Evolutionary conservation across 2,113 vertebrate genomes (phyloP).

Genomic region (Bubo blakistoni): DNA sequence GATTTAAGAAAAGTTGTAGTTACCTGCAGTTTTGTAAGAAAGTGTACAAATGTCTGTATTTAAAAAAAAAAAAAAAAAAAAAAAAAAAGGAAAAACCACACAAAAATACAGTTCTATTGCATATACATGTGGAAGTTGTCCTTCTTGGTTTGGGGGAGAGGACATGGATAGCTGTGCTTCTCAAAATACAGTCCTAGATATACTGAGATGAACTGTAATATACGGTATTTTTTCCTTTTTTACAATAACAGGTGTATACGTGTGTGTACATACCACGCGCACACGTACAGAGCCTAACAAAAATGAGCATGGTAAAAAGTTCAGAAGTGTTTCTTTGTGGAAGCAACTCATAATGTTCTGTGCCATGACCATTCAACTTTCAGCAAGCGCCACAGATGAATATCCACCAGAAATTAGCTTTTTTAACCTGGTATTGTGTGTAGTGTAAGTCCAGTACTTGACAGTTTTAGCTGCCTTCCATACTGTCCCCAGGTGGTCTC

Average conservation of each 20-base stretch:
- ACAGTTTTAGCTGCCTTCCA: background rate
- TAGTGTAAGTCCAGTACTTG: background rate
- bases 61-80: slow-evolving; percentile 71
- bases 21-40: slow-evolving; percentile 98
- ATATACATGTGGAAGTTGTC: slow-evolving; percentile 61
- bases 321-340: background rate
- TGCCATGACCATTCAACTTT: background rate
- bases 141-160: slow-evolving; percentile 15
- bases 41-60: slow-evolving; percentile 97
- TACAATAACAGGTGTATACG: background rate
- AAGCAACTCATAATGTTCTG: background rate
- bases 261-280: too few relatives aligned
- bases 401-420: background rate
- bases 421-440: background rate
- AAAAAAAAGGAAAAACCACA: slow-evolving; percentile 81
- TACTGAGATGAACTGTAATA: background rate
- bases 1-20: slow-evolving; percentile 91
- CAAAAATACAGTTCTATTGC: slow-evolving; percentile 99
- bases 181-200: background rate
- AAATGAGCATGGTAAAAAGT: background rate
- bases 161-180: background rate
- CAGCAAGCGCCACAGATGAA: background rate
- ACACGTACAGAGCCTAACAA: background rate
- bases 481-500: background rate
- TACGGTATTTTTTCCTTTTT: background rate